Conservation (phyloP, 2,888 invertebrate genomes). For the Calephelis perditalis region DNA sequence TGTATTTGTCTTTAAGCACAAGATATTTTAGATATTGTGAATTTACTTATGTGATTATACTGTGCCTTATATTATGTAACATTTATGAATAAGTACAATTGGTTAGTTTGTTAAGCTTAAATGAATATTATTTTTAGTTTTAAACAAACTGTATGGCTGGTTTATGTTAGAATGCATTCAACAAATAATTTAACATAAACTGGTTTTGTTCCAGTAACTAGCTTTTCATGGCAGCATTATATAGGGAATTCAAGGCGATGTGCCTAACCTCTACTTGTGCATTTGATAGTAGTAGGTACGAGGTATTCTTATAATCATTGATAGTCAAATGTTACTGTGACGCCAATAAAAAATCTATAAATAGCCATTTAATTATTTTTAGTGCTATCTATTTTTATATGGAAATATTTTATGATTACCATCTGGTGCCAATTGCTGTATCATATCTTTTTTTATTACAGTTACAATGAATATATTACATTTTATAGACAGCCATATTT, state of each 20-base stretch:
- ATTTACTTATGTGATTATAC: conserved; percentile 48
- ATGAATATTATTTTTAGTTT: conserved; percentile 2
- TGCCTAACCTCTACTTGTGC: too few relatives aligned
- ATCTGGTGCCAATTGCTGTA: conserved; percentile 62
- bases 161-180: too few relatives aligned
- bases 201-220: too few relatives aligned
- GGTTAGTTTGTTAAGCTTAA: conserved; percentile 13
- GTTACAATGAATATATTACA: conserved; percentile 7
- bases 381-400: conserved; percentile 13
- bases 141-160: neutral
- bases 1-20: conserved; percentile 20
- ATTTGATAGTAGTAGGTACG: too few relatives aligned
- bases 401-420: conserved; percentile 41
- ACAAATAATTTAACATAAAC: too few relatives aligned
- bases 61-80: conserved; percentile 56
- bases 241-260: too few relatives aligned
- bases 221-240: too few relatives aligned
- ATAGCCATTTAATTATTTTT: conserved; percentile 13
- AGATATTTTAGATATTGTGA: conserved; percentile 27
- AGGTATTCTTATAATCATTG: too few relatives aligned
- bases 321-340: too few relatives aligned
- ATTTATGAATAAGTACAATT: conserved; percentile 23
- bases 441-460: conserved; percentile 28
- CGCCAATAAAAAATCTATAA: too few relatives aligned
- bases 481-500: neutral